Base-by-base conservation (phyloP, 2,888 invertebrate genomes). In the Halocaridina rubra region DNA sequence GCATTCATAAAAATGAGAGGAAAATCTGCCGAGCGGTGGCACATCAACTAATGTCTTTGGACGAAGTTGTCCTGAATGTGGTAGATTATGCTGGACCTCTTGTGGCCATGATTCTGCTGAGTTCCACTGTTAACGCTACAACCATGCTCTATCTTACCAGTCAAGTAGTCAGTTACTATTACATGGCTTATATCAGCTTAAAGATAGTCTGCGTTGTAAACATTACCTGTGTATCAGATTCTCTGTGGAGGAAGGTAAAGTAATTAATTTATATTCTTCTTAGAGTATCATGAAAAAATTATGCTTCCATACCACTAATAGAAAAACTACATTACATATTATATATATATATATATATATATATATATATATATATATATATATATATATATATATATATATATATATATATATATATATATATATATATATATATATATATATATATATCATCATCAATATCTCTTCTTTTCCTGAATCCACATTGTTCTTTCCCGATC, bases 351-450 rank as follows among this genome's bases (percentile, higher is more conserved):
- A 39, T 46, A 74, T 74, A 74, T 74, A 74, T 74, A 74, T 74
- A 39, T 74, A 39, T 71, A 71, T 71, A 71, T 32, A 71, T 71
- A 71, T 71, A 32, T 71, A 71, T 71, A 71, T 74, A 74, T 74
- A 74, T 74, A 74, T 74, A 74, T 74, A 74, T 39, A 74, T 39
- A 74, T 74, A 74, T 74, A 74, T 74, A 74, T 74, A 74, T 39
- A 74, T 74, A 39, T 74, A 39, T 74, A 74, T 74, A 74, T 39
- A 74, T 74, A 39, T n/a, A n/a, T n/a, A n/a, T n/a, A n/a, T n/a
- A n/a, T n/a, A n/a, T n/a, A n/a, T n/a, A n/a, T n/a, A n/a, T n/a
- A n/a, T n/a, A n/a, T n/a, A n/a, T n/a, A n/a, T n/a, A n/a, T n/a
- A n/a, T n/a, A n/a, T n/a, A n/a, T n/a, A n/a, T n/a, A n/a, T n/a